A percentile compares a stretch with the other conserved stretches of the same genome.
Conservation (phyloP, 1,140 invertebrate genomes). For the Calosoma granatense region DNA sequence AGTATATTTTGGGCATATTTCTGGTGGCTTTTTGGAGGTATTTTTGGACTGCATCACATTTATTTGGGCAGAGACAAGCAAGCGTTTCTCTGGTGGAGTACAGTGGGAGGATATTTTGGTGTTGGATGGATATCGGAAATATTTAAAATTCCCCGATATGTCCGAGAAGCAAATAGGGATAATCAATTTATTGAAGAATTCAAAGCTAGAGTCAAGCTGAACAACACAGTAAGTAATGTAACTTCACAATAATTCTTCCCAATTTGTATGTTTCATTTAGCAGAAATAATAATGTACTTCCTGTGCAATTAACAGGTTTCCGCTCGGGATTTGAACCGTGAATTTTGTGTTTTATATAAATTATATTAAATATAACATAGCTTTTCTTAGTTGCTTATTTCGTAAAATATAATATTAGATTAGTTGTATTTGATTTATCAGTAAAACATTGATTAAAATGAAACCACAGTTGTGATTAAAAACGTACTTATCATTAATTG, state of each 20-base stretch:
- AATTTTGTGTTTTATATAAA: slow-evolving; percentile 6
- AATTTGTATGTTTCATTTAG: slow-evolving; percentile 11
- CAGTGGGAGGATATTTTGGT: slow-evolving; percentile 76
- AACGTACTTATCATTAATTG: no score
- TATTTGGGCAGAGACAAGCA: slow-evolving; percentile 84
- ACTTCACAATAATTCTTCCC: no score
- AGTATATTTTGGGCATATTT: slow-evolving; percentile 66
- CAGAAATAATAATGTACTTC: slow-evolving; percentile 1
- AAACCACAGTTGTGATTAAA: no score
- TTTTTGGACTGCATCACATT: slow-evolving; percentile 83
- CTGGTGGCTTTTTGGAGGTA: slow-evolving; percentile 76
- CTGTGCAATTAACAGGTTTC: not conserved
- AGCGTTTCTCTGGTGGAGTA: slow-evolving; percentile 79
- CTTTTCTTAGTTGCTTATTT: no score
- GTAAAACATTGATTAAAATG: no score
- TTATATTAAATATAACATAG: not conserved
- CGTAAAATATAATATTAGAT: no score
- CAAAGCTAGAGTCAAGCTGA: slow-evolving; percentile 46
- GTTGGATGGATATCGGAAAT: slow-evolving; percentile 80
- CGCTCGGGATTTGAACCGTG: not conserved
- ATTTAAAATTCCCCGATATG: slow-evolving; percentile 77
- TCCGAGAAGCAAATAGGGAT: slow-evolving; percentile 76
- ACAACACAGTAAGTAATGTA: slow-evolving; percentile 53
- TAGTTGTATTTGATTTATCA: no score
- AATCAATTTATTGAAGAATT: slow-evolving; percentile 56